These are phyloP conservation scores for Vesta saturnalis DNA, from an alignment of 2,888 invertebrate genomes.

Conservation along the genomic window DNA sequence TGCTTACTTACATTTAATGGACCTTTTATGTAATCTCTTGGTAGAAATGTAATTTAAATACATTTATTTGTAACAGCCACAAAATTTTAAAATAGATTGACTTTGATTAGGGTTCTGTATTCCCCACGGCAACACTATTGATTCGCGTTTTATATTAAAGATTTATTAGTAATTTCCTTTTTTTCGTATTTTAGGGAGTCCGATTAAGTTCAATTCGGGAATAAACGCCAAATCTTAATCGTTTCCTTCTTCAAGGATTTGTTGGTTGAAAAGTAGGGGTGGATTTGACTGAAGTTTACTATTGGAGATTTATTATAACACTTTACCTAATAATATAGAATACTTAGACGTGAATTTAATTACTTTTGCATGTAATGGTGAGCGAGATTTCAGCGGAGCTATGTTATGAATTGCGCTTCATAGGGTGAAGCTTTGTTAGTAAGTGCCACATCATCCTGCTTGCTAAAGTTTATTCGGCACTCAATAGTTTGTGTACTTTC, in stretches of 20 bases:
- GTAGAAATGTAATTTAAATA: not conserved
- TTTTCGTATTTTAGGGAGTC: conserved; percentile 22
- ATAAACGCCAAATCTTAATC: conserved; percentile 25
- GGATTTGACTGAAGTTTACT: not conserved
- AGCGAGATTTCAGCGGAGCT: conserved; percentile 25
- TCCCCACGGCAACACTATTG: conserved; percentile 10
- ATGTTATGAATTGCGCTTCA: conserved; percentile 28
- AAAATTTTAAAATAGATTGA: not conserved
- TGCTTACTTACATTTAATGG: too few relatives aligned
- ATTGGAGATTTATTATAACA: not conserved
- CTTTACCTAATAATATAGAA: not conserved
- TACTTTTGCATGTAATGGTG: conserved; percentile 31
- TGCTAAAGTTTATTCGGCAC: conserved; percentile 29
- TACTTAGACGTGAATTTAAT: conserved; percentile 27
- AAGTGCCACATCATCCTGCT: conserved; percentile 31
- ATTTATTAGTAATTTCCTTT: conserved; percentile 29
- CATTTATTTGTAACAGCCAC: not conserved
- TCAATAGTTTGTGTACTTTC: conserved; percentile 31
- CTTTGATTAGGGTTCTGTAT: conserved; percentile 5
- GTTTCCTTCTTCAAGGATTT: conserved; percentile 13
- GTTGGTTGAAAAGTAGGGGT: conserved; percentile 4
- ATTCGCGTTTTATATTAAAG: conserved; percentile 15
- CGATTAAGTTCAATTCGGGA: conserved; percentile 18
- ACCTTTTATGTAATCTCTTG: not conserved
- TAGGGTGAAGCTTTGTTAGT: conserved; percentile 27